Conservation (phyloP, 2,113 vertebrate species). For the Erinaceus europaeus region DNA sequence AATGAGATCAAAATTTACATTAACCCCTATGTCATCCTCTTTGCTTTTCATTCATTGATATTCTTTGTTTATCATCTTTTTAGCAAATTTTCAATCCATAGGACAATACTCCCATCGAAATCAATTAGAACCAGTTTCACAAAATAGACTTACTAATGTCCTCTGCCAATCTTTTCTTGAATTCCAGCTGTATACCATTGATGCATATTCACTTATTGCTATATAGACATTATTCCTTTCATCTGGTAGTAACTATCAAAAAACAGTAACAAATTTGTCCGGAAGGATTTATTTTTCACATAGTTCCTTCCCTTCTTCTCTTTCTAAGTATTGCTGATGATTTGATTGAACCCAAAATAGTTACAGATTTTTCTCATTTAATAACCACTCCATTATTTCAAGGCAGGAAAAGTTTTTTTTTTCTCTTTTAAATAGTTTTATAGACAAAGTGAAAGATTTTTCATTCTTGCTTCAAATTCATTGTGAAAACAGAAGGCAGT, state of each 20-base stretch:
- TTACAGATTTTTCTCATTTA: constrained; percentile 70
- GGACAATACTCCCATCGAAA: constrained; percentile 55
- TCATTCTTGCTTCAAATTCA: constrained; percentile 80
- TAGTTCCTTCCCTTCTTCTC: constrained; percentile 35
- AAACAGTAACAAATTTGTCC: constrained; percentile 57
- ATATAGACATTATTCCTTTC: constrained; percentile 53
- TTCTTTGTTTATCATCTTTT: constrained; percentile 69
- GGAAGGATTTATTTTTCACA: constrained; percentile 61
- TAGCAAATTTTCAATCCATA: constrained; percentile 56
- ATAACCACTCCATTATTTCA: constrained; percentile 61
- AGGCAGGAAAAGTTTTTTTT: constrained; percentile 64
- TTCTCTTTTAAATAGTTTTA: constrained; percentile 74
- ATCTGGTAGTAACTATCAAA: constrained; percentile 68
- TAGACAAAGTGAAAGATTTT: constrained; percentile 79
- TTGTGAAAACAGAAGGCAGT: constrained; percentile 80
- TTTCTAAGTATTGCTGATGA: constrained; percentile 65
- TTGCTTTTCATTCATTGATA: constrained; percentile 45
- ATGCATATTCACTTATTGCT: constrained; percentile 30
- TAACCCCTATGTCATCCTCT: constrained; percentile 42
- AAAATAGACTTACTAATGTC: constrained; percentile 42
- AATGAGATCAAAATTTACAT: constrained; percentile 63
- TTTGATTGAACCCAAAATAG: constrained; percentile 69
- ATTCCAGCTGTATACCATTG: constrained; percentile 44
- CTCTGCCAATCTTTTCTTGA: constrained; percentile 28
- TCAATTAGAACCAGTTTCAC: constrained; percentile 65